Evolutionary conservation across 2,113 vertebrate genomes (phyloP), one percentile per base, ranked within the genome.

Genomic region (Platysternon megacephalum): DNA sequence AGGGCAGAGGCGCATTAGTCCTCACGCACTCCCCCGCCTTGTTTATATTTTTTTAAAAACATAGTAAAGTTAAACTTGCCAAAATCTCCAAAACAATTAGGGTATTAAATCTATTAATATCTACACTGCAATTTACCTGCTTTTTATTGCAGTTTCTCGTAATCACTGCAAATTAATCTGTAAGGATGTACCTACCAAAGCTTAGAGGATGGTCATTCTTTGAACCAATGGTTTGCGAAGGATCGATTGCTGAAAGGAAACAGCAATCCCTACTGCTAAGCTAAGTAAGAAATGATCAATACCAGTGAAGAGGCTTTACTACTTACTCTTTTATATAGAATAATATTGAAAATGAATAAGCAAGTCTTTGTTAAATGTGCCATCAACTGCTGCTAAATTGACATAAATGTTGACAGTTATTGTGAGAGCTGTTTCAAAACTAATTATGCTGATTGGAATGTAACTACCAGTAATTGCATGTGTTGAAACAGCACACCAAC

Each of bases 371-470:
- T 96, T 97, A 96, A 96, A 96, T 89, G 84, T 95, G 95, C 86
- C 88, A 96, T 98, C 97, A 97, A 96, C 91, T 96, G 96, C 95
- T 94, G 93, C 94, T 97, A 98, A 98, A 97, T 96, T 95, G 96
- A 97, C 96, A 96, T 93, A 95, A 95, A 97, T 96, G 96, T 98
- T 97, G 95, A 96, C 93, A 94, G 91, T 97, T 97, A 97, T 93
- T 97, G 96, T 96, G 58, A 97, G 96, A 98, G 96, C 92, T 95
- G 85, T 97, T 97, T 97, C 95, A 96, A 95, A 98, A 94, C 93
- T 97, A 94, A 98, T 98, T 97, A 98, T 97, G 94, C 90, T 98
- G 95, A 98, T 98, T 98, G 98, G 97, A 97, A 96, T 95, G 93
- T 98, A 97, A 97, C 97, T 96, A 91, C 48, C 87, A 95, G 58